Evolutionary conservation across 2,888 invertebrate genomes (phyloP).

Genomic region (Eilema caniola): DNA sequence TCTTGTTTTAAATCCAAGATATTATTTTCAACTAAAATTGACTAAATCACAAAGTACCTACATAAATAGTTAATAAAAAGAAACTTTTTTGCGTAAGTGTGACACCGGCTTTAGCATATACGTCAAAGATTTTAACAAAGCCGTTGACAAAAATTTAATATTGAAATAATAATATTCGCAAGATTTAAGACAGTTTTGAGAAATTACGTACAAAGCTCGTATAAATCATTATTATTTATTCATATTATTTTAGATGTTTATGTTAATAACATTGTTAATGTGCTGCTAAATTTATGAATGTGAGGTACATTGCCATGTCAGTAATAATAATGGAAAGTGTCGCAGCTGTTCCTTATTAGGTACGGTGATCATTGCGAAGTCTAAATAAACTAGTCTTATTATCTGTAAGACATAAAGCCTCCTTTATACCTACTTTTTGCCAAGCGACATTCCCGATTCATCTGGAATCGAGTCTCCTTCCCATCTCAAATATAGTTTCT

Average conservation of each 20-base stretch:
- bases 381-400: not conserved
- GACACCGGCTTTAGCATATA: not conserved
- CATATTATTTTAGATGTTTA: slow-evolving; percentile 36
- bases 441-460: no score
- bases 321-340: slow-evolving; percentile 27
- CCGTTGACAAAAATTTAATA: slow-evolving; percentile 23
- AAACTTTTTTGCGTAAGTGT: not conserved
- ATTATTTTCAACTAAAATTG: not conserved
- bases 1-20: not conserved
- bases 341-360: slow-evolving; percentile 21
- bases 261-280: slow-evolving; percentile 29
- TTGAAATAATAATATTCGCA: slow-evolving; percentile 20
- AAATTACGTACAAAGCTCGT: slow-evolving; percentile 17
- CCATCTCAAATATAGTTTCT: no score
- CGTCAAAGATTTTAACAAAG: slow-evolving; percentile 18
- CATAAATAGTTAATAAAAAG: not conserved
- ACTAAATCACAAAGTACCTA: not conserved
- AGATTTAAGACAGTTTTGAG: slow-evolving; percentile 28
- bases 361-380: not conserved
- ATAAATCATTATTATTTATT: slow-evolving; percentile 43
- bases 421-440: no score
- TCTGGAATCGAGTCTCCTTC: no score
- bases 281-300: slow-evolving; percentile 24
- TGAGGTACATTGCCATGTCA: slow-evolving; percentile 27
- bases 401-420: no score